phyloP scores from a whole-genome alignment of 2,888 invertebrate genomes.

The Mythimna impura region DNA sequence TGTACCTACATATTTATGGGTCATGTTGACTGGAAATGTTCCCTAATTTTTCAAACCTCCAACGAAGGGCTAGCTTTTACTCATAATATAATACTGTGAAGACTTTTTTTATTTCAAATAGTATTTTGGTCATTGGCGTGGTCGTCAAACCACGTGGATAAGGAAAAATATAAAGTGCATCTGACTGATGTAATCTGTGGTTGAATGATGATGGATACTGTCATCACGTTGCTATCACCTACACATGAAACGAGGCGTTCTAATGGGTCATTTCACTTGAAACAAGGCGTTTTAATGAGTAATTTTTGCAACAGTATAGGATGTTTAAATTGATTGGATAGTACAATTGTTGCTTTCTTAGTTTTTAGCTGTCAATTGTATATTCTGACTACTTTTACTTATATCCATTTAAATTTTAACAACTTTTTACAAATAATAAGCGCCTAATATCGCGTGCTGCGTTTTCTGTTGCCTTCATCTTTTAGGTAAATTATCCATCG shows the following conservation, averaged over 20 bases:
- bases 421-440: not conserved
- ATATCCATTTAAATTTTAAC: not conserved
- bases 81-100: constrained; percentile 11
- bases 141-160: constrained; percentile 24
- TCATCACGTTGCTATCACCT: not conserved
- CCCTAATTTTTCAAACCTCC: too few relatives aligned
- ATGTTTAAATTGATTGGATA: not conserved
- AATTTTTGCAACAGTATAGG: not conserved
- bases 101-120: constrained; percentile 12
- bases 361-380: not conserved
- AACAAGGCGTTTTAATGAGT: not conserved
- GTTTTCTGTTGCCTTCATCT: not conserved
- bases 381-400: not conserved
- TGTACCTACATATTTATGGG: too few relatives aligned
- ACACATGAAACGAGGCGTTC: not conserved
- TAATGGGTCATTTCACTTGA: not conserved
- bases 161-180: constrained; percentile 17
- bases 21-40: too few relatives aligned
- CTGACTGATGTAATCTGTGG: constrained; percentile 6
- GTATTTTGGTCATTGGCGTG: not conserved
- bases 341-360: not conserved
- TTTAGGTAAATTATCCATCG: not conserved
- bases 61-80: not conserved
- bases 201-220: constrained; percentile 5
- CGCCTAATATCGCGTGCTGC: not conserved